These are phyloP conservation scores for Margaritifera margaritifera DNA, from an alignment of 2,888 invertebrate genomes.

Conservation along the genomic window DNA sequence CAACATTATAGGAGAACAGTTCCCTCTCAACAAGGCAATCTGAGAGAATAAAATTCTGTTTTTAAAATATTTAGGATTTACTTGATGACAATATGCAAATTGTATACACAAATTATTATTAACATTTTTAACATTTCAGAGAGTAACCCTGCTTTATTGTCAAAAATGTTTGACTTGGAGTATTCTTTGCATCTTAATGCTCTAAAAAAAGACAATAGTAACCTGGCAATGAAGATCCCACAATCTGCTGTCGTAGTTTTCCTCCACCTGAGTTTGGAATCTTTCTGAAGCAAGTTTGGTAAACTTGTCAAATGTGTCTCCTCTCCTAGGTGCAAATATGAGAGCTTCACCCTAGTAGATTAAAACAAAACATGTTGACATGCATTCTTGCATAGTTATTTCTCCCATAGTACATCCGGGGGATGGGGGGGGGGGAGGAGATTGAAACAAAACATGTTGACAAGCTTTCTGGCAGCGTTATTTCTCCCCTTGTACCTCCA, in stretches of 20 bases:
- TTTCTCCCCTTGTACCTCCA: no score
- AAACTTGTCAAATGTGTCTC: slow-evolving; percentile 82
- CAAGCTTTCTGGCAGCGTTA: no score
- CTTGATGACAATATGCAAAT: no score
- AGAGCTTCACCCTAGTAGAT: slow-evolving; percentile 78
- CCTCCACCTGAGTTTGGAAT: slow-evolving; percentile 74
- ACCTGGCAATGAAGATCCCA: slow-evolving; percentile 64
- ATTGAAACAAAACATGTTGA: no score
- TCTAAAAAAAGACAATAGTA: slow-evolving; percentile 11
- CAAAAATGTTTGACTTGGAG: slow-evolving; percentile 5
- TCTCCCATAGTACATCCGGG: no score
- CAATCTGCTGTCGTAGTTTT: slow-evolving; percentile 58
- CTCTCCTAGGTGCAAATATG: slow-evolving; percentile 85
- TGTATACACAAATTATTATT: not conserved
- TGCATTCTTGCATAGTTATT: no score
- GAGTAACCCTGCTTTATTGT: not conserved
- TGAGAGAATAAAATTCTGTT: no score
- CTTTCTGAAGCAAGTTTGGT: slow-evolving; percentile 76
- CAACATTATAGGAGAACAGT: no score
- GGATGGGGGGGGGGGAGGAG: no score
- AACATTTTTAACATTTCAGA: not conserved
- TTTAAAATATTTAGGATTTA: no score
- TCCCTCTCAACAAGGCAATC: no score
- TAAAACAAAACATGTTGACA: no score
- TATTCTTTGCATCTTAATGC: slow-evolving; percentile 3